Evolutionary conservation across 2,888 invertebrate species (phyloP), one percentile per base, ranked within the genome.

Genomic region (Ptychoptera albimana): DNA sequence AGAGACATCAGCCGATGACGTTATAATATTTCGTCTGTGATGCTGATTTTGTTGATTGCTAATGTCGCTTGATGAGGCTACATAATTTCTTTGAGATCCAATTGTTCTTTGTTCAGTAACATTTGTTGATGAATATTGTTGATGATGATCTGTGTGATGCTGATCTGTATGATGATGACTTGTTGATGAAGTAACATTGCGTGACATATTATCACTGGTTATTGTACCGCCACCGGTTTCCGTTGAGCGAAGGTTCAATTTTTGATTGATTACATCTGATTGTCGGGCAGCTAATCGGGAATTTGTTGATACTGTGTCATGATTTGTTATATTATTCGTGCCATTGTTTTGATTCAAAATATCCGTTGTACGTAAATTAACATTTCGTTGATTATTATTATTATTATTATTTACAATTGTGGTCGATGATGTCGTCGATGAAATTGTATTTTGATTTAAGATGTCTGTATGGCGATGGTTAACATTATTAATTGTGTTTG

Each of bases 21-120:
- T 75, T 48, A 87, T 74, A 40, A 83, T 73, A 49, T 78, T 85
- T 55, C 79, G 78, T 37, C 82, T 73, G 55, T 85, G 86, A 57
- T 82, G 80, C 38, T 58, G 54, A 9, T 43, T 45, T 35, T 47
- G 37, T 1, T 52, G 50, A n/a, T 49, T 48, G 1, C 35, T 39
- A 11, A 45, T 39, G 2, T 46, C 40, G 31, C 48, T 50, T 41
- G 41, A 53, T 45, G 50, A 46, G 30, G 39, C 12, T 1, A 46
- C 32, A 50, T 44, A 14, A 45, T 49, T 5, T 43, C 48, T 42
- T 50, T 50, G 43, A 50, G 49, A 8, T 38, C 13, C 41, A 51
- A 31, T 32, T 42, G 48, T 32, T 48, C 37, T 43, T 44, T 31
- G 42, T 3, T 37, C 15, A 44, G 45, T 46, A 31, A 13, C 45